Percentiles rank a stretch among this genome's conserved stretches.
Evolutionary conservation across 2,888 invertebrate species (phyloP).

Genomic region (Conchocele bisecta): DNA sequence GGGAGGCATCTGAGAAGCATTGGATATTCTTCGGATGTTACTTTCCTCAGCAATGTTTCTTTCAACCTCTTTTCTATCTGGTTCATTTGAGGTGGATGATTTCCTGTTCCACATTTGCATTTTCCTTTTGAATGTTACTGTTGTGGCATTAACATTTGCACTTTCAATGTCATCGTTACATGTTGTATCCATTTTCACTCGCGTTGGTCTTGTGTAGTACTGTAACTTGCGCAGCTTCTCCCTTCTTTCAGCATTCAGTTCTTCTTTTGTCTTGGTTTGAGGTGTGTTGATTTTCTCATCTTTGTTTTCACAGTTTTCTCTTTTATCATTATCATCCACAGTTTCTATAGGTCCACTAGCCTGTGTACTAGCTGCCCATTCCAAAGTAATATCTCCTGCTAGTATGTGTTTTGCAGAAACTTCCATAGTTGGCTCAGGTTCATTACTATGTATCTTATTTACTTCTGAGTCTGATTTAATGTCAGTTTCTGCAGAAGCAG

Average conservation of each 20-base stretch:
- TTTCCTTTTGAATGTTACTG: conserved; percentile 34
- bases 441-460: too few relatives aligned
- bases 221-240: conserved; percentile 46
- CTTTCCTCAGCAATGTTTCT: too few relatives aligned
- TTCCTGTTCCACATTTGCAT: conserved; percentile 52
- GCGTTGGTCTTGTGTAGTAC: conserved; percentile 50
- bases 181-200: conserved; percentile 28
- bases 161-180: conserved; percentile 1
- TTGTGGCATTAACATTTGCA: conserved; percentile 3
- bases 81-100: conserved; percentile 28
- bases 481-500: too few relatives aligned
- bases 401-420: too few relatives aligned
- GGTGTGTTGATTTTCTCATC: neutral
- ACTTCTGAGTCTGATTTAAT: too few relatives aligned
- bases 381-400: neutral
- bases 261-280: conserved; percentile 8
- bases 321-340: conserved; percentile 1
- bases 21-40: too few relatives aligned
- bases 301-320: conserved; percentile 1
- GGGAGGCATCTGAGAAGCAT: too few relatives aligned
- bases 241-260: conserved; percentile 26
- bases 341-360: neutral
- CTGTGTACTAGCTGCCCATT: neutral
- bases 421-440: too few relatives aligned
- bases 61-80: conserved; percentile 7